Evolutionary conservation across 2,797 vertebrate species (phyloP).

Genomic region (Lepidocolaptes lacrymiger): DNA sequence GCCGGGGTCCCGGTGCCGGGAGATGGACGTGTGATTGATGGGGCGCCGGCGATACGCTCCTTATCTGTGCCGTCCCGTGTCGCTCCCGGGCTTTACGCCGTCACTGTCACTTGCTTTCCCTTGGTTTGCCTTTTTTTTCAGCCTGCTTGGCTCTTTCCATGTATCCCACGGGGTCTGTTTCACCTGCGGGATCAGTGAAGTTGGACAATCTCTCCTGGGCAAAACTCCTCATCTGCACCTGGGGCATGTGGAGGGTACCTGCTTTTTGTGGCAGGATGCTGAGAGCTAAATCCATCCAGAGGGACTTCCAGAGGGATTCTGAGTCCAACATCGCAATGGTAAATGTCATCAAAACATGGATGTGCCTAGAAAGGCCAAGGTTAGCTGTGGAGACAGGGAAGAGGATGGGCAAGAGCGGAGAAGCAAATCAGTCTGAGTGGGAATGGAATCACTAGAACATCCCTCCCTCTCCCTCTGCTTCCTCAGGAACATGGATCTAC

Average conservation of each 20-base stretch:
- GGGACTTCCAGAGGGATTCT: background rate
- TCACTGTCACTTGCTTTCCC: constrained; percentile 10
- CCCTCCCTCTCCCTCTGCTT: background rate
- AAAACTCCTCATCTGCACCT: accelerated
- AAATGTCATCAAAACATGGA: background rate
- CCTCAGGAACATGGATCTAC: background rate
- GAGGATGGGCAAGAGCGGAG: background rate
- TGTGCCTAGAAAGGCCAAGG: accelerated
- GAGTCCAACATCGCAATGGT: accelerated
- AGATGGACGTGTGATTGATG: constrained; percentile 64
- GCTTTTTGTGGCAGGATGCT: background rate
- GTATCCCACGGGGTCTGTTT: accelerated
- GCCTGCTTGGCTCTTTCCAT: background rate
- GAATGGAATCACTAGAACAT: accelerated
- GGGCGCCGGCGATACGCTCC: constrained; percentile 6
- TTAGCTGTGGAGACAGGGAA: background rate
- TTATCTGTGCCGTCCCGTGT: constrained; percentile 39
- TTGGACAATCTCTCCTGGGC: accelerated
- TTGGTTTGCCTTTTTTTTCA: background rate
- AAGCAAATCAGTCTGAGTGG: background rate
- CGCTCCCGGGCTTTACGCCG: background rate
- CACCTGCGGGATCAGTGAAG: background rate
- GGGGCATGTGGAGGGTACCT: too few relatives aligned
- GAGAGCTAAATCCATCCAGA: background rate
- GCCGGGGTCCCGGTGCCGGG: background rate